A percentile compares a stretch with the other conserved stretches of the same genome.
phyloP scores from a whole-genome alignment of 2,797 vertebrate species.

The Euphonia xanthogaster region DNA sequence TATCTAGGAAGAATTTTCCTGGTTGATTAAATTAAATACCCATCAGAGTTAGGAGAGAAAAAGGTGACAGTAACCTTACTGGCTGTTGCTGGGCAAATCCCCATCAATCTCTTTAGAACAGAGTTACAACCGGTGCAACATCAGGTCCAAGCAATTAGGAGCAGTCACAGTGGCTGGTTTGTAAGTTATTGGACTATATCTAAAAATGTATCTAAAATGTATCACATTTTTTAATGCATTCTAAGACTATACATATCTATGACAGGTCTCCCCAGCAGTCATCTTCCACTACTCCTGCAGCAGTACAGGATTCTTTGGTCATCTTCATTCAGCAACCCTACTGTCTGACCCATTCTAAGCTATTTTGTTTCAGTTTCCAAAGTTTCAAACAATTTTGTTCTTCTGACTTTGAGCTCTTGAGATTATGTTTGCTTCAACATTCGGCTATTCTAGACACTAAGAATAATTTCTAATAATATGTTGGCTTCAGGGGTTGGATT shows the following conservation, averaged over 20 bases:
- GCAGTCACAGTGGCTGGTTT: background rate
- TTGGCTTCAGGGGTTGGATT: background rate
- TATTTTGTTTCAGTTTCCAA: background rate
- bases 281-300: background rate
- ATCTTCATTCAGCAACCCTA: background rate
- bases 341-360: background rate
- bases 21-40: background rate
- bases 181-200: background rate
- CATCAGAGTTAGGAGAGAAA: background rate
- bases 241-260: background rate
- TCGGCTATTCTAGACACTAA: background rate
- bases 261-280: background rate
- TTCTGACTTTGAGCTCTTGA: background rate
- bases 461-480: background rate
- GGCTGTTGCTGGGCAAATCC: background rate
- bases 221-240: background rate
- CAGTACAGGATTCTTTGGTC: background rate
- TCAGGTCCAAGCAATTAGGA: background rate
- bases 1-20: background rate
- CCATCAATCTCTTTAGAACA: background rate
- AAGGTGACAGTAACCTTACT: background rate
- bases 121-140: background rate
- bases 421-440: background rate
- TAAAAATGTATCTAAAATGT: background rate
- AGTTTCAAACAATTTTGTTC: background rate